Percentiles rank a stretch among this genome's conserved stretches.
These are phyloP conservation scores for Forbesichthys agassizii DNA, from an alignment of 2,113 vertebrate genomes.

Conservation along the genomic window DNA sequence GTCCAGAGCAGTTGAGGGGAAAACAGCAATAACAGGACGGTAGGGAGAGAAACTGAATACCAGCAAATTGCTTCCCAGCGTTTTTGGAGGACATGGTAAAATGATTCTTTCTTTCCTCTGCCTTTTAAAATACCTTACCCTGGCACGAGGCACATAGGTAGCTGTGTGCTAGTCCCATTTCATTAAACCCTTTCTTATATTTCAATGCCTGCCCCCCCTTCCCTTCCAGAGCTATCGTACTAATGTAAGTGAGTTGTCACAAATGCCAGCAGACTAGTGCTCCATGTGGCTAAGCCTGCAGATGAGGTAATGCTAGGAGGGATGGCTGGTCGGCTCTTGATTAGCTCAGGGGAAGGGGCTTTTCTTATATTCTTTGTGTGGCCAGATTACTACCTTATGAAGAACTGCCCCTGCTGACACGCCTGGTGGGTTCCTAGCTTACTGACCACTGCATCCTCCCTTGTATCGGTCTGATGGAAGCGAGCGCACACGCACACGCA, in stretches of 20 bases:
- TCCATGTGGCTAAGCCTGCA: slow-evolving; percentile 58
- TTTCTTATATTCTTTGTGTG: slow-evolving; percentile 64
- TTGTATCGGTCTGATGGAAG: slow-evolving; percentile 41
- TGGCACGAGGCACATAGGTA: slow-evolving; percentile 64
- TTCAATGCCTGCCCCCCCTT: slow-evolving; percentile 14
- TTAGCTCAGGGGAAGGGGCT: slow-evolving; percentile 68
- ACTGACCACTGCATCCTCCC: slow-evolving; percentile 49
- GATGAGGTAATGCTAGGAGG: slow-evolving; percentile 67
- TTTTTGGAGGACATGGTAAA: slow-evolving; percentile 68
- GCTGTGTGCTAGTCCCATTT: slow-evolving; percentile 38
- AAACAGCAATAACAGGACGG: slow-evolving; percentile 70
- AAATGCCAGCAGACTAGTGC: slow-evolving; percentile 45
- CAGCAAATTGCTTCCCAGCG: slow-evolving; percentile 65
- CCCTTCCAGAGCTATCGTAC: slow-evolving; percentile 22
- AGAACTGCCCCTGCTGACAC: slow-evolving; percentile 70
- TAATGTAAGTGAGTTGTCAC: slow-evolving; percentile 68
- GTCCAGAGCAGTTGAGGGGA: slow-evolving; percentile 49
- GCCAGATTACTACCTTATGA: slow-evolving; percentile 74
- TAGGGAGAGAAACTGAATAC: slow-evolving; percentile 69
- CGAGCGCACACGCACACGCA: not conserved
- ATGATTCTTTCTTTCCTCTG: slow-evolving; percentile 65
- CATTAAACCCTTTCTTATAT: slow-evolving; percentile 54
- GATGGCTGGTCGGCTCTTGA: slow-evolving; percentile 63
- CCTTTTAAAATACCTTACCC: slow-evolving; percentile 68
- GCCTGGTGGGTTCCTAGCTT: slow-evolving; percentile 69